Evolutionary conservation across 2,797 vertebrate genomes (phyloP).

Genomic region (Pseudomugil gertrudae): DNA sequence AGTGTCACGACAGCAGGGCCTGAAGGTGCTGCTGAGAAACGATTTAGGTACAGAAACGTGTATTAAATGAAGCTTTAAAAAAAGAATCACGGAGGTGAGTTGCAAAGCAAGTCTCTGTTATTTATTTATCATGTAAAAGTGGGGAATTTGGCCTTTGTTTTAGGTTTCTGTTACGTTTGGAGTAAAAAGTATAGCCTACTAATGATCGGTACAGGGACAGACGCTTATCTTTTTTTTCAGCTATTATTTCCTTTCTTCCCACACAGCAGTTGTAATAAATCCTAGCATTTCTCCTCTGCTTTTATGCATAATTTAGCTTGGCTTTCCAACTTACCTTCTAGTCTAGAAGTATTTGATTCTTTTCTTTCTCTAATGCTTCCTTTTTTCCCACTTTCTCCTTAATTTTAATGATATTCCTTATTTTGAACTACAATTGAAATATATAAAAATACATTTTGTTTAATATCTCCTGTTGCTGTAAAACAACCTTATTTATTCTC

Average conservation of each 20-base stretch:
- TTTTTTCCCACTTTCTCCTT: neutral
- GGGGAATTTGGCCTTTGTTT: slow-evolving; percentile 32
- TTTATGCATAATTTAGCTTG: slow-evolving; percentile 29
- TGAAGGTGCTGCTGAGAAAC: no score
- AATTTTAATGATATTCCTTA: slow-evolving; percentile 6
- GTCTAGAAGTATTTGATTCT: slow-evolving; percentile 3
- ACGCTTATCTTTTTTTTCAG: slow-evolving; percentile 40
- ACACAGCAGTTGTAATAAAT: slow-evolving; percentile 25
- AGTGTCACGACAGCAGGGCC: slow-evolving; percentile 49
- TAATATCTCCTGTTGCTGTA: no score
- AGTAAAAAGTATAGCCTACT: slow-evolving; percentile 14
- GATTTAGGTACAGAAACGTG: slow-evolving; percentile 54
- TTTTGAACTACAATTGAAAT: neutral
- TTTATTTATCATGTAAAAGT: slow-evolving; percentile 47
- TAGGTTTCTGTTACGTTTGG: slow-evolving; percentile 33
- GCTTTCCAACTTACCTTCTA: slow-evolving; percentile 7
- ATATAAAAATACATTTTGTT: no score
- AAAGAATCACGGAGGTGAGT: slow-evolving; percentile 39
- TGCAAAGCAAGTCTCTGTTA: slow-evolving; percentile 39
- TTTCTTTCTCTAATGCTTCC: neutral
- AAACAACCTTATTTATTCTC: no score
- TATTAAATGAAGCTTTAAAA: slow-evolving; percentile 40
- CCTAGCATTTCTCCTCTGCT: slow-evolving; percentile 16
- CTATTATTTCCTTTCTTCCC: slow-evolving; percentile 28
- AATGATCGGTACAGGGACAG: slow-evolving; percentile 10